phyloP scores from a whole-genome alignment of 2,113 vertebrate genomes.

The Poecile atricapillus region DNA sequence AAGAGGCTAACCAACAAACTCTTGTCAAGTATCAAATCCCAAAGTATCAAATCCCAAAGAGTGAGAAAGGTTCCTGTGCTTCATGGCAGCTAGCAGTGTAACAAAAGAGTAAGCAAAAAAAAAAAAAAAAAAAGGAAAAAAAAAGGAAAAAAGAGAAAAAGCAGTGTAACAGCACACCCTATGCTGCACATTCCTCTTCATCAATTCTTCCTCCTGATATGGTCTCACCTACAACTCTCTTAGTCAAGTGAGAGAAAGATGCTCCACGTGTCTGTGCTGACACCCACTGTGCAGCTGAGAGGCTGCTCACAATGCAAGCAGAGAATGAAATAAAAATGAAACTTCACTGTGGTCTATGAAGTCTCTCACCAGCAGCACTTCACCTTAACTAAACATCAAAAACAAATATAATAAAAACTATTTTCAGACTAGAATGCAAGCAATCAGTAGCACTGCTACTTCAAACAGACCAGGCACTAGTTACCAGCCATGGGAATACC shows the following conservation, averaged over 20 bases:
- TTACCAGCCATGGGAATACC: neutral
- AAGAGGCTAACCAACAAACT: neutral
- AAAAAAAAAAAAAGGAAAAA: no score
- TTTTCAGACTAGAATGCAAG: neutral
- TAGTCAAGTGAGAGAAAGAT: neutral
- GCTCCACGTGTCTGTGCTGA: rapidly evolving
- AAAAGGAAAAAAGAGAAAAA: no score
- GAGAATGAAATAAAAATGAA: neutral
- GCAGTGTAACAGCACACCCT: no score
- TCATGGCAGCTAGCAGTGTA: rapidly evolving
- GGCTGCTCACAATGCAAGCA: rapidly evolving
- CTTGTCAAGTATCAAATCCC: neutral
- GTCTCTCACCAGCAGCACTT: neutral
- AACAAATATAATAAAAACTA: neutral
- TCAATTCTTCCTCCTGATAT: neutral
- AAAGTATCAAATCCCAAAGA: neutral
- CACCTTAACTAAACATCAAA: neutral
- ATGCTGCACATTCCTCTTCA: rapidly evolving
- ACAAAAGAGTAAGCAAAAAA: neutral
- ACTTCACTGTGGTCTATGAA: neutral
- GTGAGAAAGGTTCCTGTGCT: neutral
- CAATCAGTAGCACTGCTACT: neutral
- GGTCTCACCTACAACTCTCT: neutral
- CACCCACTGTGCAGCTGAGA: neutral
- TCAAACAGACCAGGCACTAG: neutral